Percentiles rank a stretch among this genome's conserved stretches.
phyloP scores from a whole-genome alignment of 2,797 vertebrate genomes.

The Silurus lanzhouensis region DNA sequence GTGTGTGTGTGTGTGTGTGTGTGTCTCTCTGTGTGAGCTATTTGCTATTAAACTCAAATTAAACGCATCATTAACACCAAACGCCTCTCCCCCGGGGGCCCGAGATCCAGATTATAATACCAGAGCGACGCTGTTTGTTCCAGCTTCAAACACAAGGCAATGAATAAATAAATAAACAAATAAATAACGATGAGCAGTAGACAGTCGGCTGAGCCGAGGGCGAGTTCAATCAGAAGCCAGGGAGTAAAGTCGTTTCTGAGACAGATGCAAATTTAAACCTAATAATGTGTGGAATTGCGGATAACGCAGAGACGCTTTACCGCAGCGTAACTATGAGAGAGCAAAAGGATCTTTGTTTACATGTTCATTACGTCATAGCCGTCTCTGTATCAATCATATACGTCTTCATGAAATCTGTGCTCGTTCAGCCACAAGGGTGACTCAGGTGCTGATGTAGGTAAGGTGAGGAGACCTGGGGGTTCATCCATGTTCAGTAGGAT shows the following conservation, averaged over 20 bases:
- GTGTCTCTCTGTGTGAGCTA: too few species aligned
- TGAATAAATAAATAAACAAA: background rate
- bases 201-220: background rate
- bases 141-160: background rate
- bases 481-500: too few species aligned
- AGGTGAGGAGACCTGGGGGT: too few species aligned
- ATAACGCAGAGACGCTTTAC: background rate
- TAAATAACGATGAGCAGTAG: background rate
- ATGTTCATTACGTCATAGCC: background rate
- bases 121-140: background rate
- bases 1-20: too few species aligned
- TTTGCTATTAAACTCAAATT: constrained; percentile 8
- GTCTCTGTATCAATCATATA: too few species aligned
- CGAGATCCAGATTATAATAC: background rate
- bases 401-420: too few species aligned
- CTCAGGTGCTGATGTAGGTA: too few species aligned
- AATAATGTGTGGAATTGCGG: background rate
- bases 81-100: background rate
- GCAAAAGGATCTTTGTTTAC: background rate
- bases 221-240: background rate
- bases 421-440: too few species aligned
- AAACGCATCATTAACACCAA: constrained; percentile 8
- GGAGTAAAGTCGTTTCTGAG: background rate
- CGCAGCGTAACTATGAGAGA: background rate
- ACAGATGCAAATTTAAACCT: background rate